Base-by-base conservation (phyloP, 2,113 vertebrate genomes). In the Gavia stellata region DNA sequence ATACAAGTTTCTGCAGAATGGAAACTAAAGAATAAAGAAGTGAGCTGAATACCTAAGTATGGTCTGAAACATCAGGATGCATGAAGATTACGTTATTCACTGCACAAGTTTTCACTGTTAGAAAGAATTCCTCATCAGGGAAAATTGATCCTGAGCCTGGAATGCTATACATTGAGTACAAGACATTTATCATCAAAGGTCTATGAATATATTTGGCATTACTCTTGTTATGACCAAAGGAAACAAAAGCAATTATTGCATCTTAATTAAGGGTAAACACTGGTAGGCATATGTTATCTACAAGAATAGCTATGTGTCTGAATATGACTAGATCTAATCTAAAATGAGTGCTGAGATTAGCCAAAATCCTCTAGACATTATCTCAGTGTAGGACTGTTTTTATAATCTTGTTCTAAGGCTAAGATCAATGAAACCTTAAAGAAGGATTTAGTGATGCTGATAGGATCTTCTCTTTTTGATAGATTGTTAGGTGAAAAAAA, bases 341-440 rank as follows among this genome's bases (percentile, higher is more conserved):
- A 87, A 98, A 98, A 98, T 97, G 95, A 98, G 80, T 97, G 94
- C 94, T 96, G 93, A 97, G 97, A 97, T 98, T 97, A 97, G 83
- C 80, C 73, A 92, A 96, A 98, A 97, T 97, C 97, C 97, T 87
- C 96, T 78, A 94, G 89, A 96, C 72, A 96, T 97, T 98, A 97
- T 97, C 96, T 97, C 84, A 94, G 87, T 93, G 92, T 97, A 97
- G 87, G 87, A 86, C 96, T 97, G 92, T 70, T 98, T 97, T 95
- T 88, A 92, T 97, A 98, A 98, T 98, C 97, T 98, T 97, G 94
- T 97, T 98, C 95, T 97, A 97, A 98, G 92, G 95, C 96, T 97
- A 73, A 97, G 97, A 98, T 98, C 98, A 98, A 98, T 98, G 97
- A 97, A 96, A 97, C 75, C 73, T 97, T 96, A 98, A 97, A 98